Percentiles rank a stretch among this genome's conserved stretches.
phyloP scores from a whole-genome alignment of 35 echinoderm and acorn worm genomes.

The Anneissia japonica region DNA sequence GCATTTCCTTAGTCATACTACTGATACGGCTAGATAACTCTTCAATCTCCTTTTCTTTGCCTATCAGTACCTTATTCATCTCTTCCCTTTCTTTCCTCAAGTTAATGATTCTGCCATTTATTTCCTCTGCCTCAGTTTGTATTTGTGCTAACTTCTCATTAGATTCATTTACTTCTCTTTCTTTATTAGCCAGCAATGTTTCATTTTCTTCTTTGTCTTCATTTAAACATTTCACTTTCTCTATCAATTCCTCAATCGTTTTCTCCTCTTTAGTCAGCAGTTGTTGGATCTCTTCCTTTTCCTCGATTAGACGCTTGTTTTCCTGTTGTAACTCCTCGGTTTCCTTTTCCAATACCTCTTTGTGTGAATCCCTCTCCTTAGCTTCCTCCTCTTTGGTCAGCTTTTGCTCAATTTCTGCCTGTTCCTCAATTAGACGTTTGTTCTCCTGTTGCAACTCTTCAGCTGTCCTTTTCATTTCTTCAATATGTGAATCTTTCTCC shows the following conservation, averaged over 20 bases:
- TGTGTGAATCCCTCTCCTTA: background rate
- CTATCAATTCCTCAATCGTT: background rate
- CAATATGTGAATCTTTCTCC: conserved; percentile 1
- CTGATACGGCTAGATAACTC: background rate
- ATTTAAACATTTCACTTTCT: background rate
- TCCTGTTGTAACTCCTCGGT: background rate
- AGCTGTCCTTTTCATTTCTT: no score
- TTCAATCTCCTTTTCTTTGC: background rate
- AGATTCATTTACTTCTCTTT: no score
- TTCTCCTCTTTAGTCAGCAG: background rate
- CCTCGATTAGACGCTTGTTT: background rate
- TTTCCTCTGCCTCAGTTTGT: no score
- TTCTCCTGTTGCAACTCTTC: no score
- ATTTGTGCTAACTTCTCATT: no score
- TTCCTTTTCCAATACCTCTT: no score
- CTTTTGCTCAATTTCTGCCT: background rate
- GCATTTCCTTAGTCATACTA: no score
- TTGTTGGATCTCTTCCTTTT: conserved; percentile 7
- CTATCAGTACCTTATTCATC: background rate
- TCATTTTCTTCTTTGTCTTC: conserved; percentile 17
- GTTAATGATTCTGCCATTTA: background rate
- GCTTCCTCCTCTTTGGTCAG: conserved; percentile 2
- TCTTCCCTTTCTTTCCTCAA: background rate
- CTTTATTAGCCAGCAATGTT: background rate
- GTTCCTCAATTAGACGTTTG: background rate